Evolutionary conservation across 2,888 invertebrate species (phyloP).

Genomic region (Drymonia ruficornis): DNA sequence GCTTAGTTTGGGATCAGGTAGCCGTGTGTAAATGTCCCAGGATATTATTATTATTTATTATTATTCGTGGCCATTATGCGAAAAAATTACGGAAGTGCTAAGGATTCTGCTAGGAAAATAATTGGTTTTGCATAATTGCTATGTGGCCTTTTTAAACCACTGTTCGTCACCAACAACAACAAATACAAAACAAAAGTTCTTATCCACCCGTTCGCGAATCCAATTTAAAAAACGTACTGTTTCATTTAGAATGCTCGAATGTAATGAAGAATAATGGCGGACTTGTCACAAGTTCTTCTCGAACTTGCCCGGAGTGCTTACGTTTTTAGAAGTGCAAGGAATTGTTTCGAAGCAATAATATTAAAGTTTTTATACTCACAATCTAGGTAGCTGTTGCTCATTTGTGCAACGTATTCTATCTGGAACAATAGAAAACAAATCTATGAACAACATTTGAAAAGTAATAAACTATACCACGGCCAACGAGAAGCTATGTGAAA

Average conservation of each 20-base stretch:
- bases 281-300: slow-evolving; percentile 26
- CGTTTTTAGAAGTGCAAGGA: slow-evolving; percentile 7
- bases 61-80: too few relatives aligned
- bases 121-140: too few relatives aligned
- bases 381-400: slow-evolving; percentile 66
- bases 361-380: slow-evolving; percentile 54
- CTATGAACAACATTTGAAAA: not conserved
- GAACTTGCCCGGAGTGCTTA: slow-evolving; percentile 17
- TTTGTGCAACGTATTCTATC: slow-evolving; percentile 47
- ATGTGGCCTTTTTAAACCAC: not conserved
- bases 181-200: not conserved
- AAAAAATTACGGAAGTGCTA: too few relatives aligned
- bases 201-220: slow-evolving; percentile 5
- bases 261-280: slow-evolving; percentile 40
- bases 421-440: slow-evolving; percentile 50
- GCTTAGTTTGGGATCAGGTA: too few relatives aligned
- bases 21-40: too few relatives aligned
- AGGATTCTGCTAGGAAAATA: too few relatives aligned
- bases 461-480: too few relatives aligned
- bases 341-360: slow-evolving; percentile 4
- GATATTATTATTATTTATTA: too few relatives aligned
- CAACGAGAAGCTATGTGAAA: too few relatives aligned
- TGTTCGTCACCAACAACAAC: not conserved
- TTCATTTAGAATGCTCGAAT: slow-evolving; percentile 23
- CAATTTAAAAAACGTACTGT: slow-evolving; percentile 22